These are phyloP conservation scores for Drosophila subquinaria DNA, from an alignment of 2,888 invertebrate species.

Conservation along the genomic window DNA sequence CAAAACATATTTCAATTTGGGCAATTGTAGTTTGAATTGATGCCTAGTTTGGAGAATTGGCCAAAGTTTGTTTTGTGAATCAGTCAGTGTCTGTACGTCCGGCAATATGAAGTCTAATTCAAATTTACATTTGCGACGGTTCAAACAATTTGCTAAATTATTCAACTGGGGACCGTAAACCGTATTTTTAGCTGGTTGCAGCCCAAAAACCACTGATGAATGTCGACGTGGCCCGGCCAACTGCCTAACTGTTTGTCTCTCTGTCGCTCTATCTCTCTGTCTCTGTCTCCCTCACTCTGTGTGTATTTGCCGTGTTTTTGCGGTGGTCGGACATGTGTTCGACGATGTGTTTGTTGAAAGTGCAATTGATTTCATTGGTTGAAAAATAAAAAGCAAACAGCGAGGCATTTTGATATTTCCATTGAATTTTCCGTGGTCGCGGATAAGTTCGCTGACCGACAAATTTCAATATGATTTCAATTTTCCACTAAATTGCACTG, in stretches of 20 bases:
- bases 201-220: slow-evolving; percentile 52
- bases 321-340: slow-evolving; percentile 29
- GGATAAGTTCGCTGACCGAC: slow-evolving; percentile 61
- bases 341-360: slow-evolving; percentile 52
- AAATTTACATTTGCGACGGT: slow-evolving; percentile 48
- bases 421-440: slow-evolving; percentile 42
- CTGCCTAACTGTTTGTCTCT: neutral
- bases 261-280: neutral
- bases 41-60: slow-evolving; percentile 6
- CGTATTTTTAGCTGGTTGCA: slow-evolving; percentile 42
- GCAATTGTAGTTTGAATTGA: slow-evolving; percentile 12
- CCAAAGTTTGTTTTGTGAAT: neutral
- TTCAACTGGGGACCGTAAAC: slow-evolving; percentile 46
- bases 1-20: slow-evolving; percentile 7
- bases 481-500: slow-evolving; percentile 72
- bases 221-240: slow-evolving; percentile 27
- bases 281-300: neutral
- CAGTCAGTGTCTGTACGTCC: neutral
- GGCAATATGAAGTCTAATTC: slow-evolving; percentile 36
- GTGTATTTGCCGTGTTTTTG: slow-evolving; percentile 44
- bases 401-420: slow-evolving; percentile 45
- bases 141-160: slow-evolving; percentile 56
- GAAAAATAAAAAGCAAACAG: slow-evolving; percentile 22
- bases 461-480: slow-evolving; percentile 73
- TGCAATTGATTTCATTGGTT: slow-evolving; percentile 57